phyloP scores from a whole-genome alignment of 2,797 vertebrate genomes.

The Chaenodraco wilsoni region DNA sequence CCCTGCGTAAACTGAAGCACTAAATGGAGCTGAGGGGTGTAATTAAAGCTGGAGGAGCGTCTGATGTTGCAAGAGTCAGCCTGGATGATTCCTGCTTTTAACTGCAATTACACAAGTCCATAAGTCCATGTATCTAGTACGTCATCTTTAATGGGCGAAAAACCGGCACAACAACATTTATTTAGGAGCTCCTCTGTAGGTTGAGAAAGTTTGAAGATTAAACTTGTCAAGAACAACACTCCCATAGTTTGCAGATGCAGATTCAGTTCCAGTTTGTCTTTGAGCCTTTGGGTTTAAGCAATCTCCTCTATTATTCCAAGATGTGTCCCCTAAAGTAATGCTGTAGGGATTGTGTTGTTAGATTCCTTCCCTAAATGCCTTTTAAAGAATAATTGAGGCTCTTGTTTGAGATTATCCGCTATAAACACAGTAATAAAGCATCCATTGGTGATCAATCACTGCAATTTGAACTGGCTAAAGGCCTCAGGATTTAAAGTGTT shows the following conservation, averaged over 20 bases:
- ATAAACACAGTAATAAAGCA: conserved; percentile 18
- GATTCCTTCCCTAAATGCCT: conserved; percentile 8
- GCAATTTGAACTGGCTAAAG: conserved; percentile 41
- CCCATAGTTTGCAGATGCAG: neutral
- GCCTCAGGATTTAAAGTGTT: conserved; percentile 44
- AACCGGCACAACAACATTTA: neutral
- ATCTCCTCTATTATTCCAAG: neutral
- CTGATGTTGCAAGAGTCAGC: conserved; percentile 45
- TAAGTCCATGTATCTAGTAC: neutral
- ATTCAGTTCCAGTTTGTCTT: neutral
- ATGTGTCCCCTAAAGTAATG: neutral
- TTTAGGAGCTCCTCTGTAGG: neutral
- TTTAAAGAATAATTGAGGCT: conserved; percentile 17
- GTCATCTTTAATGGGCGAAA: neutral
- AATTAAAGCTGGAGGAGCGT: conserved; percentile 58
- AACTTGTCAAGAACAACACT: neutral
- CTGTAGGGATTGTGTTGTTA: neutral
- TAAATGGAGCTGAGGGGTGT: conserved; percentile 62
- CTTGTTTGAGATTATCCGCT: conserved; percentile 26
- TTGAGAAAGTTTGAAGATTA: conserved; percentile 2
- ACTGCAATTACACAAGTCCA: conserved; percentile 19
- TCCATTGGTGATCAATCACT: conserved; percentile 21
- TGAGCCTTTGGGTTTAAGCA: neutral
- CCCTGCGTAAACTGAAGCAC: conserved; percentile 54
- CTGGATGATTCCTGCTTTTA: conserved; percentile 23